Evolutionary conservation across 1,140 invertebrate species (phyloP), one percentile per base, ranked within the genome.

Genomic region (Brachionus paranguensis): DNA sequence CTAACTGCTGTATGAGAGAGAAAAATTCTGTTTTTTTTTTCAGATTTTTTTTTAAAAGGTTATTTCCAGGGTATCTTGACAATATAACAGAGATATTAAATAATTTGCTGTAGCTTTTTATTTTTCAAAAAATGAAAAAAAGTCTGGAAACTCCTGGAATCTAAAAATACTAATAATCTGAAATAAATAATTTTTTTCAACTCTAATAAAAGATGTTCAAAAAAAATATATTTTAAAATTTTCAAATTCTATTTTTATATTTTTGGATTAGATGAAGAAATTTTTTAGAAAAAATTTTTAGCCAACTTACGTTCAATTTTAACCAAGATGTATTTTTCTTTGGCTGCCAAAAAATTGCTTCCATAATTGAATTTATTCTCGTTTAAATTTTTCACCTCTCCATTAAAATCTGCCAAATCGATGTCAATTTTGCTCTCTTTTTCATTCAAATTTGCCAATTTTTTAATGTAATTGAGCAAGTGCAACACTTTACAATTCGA

Each of bases 311-410:
- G 20, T 14, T 81, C 78, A 14, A 81, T 64, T 81, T 68, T 81
- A 1, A 81, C 24, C 50, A 81, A 45, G 27, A 81, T 64, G 37
- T 43, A 81, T 27, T 64, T 68, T 81, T 81, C 78, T 60, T 68
- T 60, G 41, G 37, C 33, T 27, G 11, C 60, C n/a, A 81, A 33
- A 20, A 81, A 45, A 41, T 41, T 41, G 41, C 53, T 81, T 12
- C 37, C 78, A 47, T 81, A 81, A 41, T 41, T 45, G 8, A 45
- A 10, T 37, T 81, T 81, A 81, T 81, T 60, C 17, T 68, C 64
- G 11, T 81, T 5, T 27, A 81, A 81, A 47, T 68, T 81, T 64
- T 81, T 81, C n/a, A 81, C 64, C n/a, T 81, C 78, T 10, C 50
- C 78, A 29, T 43, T 64, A 12, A 68, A 20, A 47, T 81, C 78